Evolutionary conservation across 2,888 invertebrate species (phyloP), one percentile per base, ranked within the genome.

Genomic region (Epinotia ramella): DNA sequence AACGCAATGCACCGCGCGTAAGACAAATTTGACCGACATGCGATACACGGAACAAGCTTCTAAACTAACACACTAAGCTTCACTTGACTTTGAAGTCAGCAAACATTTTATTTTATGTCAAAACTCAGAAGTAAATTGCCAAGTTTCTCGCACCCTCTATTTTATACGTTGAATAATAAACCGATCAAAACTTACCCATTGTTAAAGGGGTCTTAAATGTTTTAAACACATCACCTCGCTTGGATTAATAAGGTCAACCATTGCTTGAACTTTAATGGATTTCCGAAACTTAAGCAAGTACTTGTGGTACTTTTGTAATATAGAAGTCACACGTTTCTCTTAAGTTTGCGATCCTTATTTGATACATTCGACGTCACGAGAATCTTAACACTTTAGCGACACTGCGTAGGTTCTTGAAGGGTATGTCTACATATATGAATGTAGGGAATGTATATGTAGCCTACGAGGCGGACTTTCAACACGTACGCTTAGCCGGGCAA

Each of bases 401-500:
- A 86, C 87, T 46, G n/a, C 44, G 44, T 87, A 88, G 90, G 89
- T 89, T 84, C 87, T 86, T 80, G 85, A 88, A 92, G 6, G n/a
- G 7, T 53, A 53, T n/a, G 4, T n/a, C 0, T 53, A 33, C 24
- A 33, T 33, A 49, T 13, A n/a, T 6, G 13, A 53, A 12, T 13
- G 49, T 49, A 5, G 49, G 33, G 49, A n/a, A 49, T 49, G n/a
- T 49, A 49, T 53, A 53, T 53, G 53, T 88, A 88, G 87, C 87
- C 87, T 86, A 85, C 85, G 84, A 82, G 87, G 81, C 81, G 82
- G 80, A 87, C 86, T 87, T 85, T 87, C 87, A 86, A 89, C 92
- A 92, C 90, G 91, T 93, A 89, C 89, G 87, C 83, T 91, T 89
- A 89, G 88, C 84, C 78, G 77, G 88, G 93, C 94, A 93, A 93